These are phyloP conservation scores for Theonella swinhoei DNA, from an alignment of 37 sponge, comb jelly and placozoan genomes.

Conservation along the genomic window DNA sequence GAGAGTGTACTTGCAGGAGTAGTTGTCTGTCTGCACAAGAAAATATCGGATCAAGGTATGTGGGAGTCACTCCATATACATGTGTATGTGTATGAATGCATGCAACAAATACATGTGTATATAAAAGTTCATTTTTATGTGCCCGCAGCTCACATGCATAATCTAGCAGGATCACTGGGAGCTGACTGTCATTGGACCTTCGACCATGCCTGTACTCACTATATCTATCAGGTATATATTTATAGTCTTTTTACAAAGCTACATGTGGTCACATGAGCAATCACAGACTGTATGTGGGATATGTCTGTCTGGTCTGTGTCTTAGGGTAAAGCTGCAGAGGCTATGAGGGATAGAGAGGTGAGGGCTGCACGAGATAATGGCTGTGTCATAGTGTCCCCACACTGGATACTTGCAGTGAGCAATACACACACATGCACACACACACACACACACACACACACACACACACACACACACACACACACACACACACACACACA, in stretches of 20 bases:
- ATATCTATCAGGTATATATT: conserved; percentile 49
- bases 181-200: conserved; percentile 39
- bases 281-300: too few relatives aligned
- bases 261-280: too few relatives aligned
- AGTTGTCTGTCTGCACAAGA: conserved; percentile 69
- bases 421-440: not conserved
- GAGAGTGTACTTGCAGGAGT: conserved; percentile 44
- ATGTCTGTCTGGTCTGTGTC: too few relatives aligned
- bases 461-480: too few relatives aligned
- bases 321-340: conserved; percentile 53
- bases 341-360: conserved; percentile 44
- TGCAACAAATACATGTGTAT: not conserved
- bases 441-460: too few relatives aligned
- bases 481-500: too few relatives aligned
- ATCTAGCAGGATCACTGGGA: conserved; percentile 48
- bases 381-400: conserved; percentile 70
- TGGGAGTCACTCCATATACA: not conserved
- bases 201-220: conserved; percentile 66
- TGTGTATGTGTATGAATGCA: not conserved
- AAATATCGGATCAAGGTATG: conserved; percentile 16
- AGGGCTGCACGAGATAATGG: conserved; percentile 54
- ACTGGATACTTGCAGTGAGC: conserved; percentile 76
- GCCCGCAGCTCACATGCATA: conserved; percentile 58
- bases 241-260: too few relatives aligned
- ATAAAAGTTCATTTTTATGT: not conserved